Evolutionary conservation across 2,113 vertebrate species (phyloP), one percentile per base, ranked within the genome.

Genomic region (Lophius piscatorius): DNA sequence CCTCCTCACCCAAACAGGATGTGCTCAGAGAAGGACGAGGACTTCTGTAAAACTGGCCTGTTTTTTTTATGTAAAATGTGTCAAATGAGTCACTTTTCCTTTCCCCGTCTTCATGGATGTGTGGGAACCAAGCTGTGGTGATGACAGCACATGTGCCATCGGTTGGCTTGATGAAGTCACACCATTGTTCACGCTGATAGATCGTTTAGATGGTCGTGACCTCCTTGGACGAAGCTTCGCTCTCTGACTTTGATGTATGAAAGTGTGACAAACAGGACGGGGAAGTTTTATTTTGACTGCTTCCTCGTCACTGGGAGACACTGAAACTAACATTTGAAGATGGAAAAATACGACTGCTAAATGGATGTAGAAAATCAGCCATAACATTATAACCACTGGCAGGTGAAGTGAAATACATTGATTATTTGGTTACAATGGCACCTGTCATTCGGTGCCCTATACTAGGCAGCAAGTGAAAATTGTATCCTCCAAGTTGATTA

Each of bases 51-150:
- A 84, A 38, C 55, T 24, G 34, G 23, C 21, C 67, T 11, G 7
- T 23, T 48, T 46, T 71, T 31, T 26, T 26, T 83, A 77, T 85
- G 63, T 81, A 75, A 74, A 84, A 87, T 2, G 59, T 83, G 81
- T 86, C 85, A 86, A 63, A 83, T 31, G 59, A 85, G 77, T 82
- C 67, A 55, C 78, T 81, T 81, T 76, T 84, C 72, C 73, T 76
- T 45, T 63, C 39, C 39, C 11, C 63, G 52, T 76, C 57, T 23
- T 20, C 22, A 2, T 14, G 59, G 72, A 74, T 52, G 66, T 89
- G 86, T 91, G 90, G 86, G 88, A 91, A 90, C 88, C 85, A 78
- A 86, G 87, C 82, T 79, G 83, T 11, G 17, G 70, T 9, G 87
- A 81, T 81, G 85, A 88, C 72, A 81, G 79, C 75, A 1, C 51